Evolutionary conservation across 2,113 vertebrate species (phyloP), one percentile per base, ranked within the genome.

Genomic region (Chaetorhynchus papuensis): DNA sequence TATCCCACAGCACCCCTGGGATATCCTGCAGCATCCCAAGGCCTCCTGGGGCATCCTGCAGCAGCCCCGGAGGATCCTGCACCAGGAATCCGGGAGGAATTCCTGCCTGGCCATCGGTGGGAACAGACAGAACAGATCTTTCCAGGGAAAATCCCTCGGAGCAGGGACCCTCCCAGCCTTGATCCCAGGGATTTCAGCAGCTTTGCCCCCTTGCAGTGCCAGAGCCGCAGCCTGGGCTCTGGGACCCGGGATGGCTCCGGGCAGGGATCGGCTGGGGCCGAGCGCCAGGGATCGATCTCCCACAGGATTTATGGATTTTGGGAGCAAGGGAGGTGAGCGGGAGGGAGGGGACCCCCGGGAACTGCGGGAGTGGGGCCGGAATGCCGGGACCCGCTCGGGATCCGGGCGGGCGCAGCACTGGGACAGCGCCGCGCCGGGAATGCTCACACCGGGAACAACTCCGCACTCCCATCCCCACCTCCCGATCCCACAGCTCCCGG

Each of bases 171-270:
- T 52, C 10, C 76, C 53, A 18, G 59, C 42, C 47, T 1, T 0
- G 8, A 44, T 33, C 14, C 33, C 80, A 12, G 47, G 57, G 57
- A 26, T 19, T 7, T 5, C 5, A 30, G 20, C 49, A 3, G 30
- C 8, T 64, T 23, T 6, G 21, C 1, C 11, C 15, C 45, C 47
- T 42, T 1, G 30, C 57, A 4, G 60, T 6, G 66, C 66, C n/a
- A 0, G 19, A 41, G 15, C 60, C 3, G 1, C 1, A 4, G 7
- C 9, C 3, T n/a, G n/a, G 1, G 47, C 18, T 3, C 30, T 3
- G n/a, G 79, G 49, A 24, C 31, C 21, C 2, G 30, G 66, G 60
- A 24, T 2, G 35, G 57, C 54, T 17, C 37, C 2, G 2, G 4
- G 5, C 30, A 1, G 22, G 52, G 64, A 49, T 24, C 1, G 6